Percentiles rank a stretch among this genome's conserved stretches.
These are phyloP conservation scores for Cossypha caffra DNA, from an alignment of 2,797 vertebrate species.

Conservation along the genomic window DNA sequence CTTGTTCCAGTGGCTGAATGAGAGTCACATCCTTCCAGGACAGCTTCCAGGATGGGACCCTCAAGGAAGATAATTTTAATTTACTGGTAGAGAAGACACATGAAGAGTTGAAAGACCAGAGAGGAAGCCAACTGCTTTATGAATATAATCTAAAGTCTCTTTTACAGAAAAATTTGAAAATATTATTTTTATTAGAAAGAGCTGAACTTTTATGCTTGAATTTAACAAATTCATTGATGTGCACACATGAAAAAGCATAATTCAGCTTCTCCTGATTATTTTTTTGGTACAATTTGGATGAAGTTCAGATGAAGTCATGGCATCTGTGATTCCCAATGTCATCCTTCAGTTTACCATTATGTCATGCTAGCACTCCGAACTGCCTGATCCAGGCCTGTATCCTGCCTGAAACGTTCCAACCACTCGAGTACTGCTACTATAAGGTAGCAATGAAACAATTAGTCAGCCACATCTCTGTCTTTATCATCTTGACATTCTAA, in stretches of 20 bases:
- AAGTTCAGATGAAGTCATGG: neutral
- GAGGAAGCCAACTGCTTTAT: neutral
- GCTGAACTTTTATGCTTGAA: neutral
- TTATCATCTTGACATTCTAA: neutral
- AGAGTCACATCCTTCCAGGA: neutral
- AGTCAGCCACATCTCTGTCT: neutral
- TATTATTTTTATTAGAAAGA: neutral
- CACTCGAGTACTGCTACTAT: neutral
- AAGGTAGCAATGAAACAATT: neutral
- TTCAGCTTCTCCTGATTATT: neutral
- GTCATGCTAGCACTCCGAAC: neutral
- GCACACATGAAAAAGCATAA: neutral
- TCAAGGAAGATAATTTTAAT: slow-evolving; percentile 5
- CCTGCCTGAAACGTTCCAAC: rapidly evolving
- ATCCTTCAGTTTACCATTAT: neutral
- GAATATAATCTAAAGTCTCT: neutral
- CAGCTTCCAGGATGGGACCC: neutral
- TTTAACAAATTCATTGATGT: neutral
- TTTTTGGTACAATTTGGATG: neutral
- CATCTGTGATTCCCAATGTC: neutral
- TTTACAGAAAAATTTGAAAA: neutral
- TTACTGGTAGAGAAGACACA: neutral
- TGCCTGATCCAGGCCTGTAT: neutral
- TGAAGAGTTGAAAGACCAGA: neutral
- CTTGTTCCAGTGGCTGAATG: neutral